Base-by-base conservation (phyloP, 2,888 invertebrate genomes). In the Pandemis heparana region DNA sequence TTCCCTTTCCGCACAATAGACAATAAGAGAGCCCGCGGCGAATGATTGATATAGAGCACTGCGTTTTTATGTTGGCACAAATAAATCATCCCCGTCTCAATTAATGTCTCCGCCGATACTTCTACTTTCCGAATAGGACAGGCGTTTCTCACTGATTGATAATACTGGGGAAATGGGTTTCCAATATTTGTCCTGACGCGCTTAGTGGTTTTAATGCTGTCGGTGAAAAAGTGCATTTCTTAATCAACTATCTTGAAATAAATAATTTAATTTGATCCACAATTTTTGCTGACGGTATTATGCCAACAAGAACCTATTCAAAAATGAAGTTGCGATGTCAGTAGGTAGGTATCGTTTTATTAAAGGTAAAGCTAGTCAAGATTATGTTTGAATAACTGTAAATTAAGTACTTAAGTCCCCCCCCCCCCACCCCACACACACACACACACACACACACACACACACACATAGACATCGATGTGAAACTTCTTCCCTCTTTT, bases 1-100 rank as follows among this genome's bases (percentile, higher is more conserved):
- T 65, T 64, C 14, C 70, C 68, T 71, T 59, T 68, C 59, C 48
- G 51, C 71, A 74, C 73, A 77, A 79, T 79, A 82, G 79, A 82
- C 78, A 81, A 82, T 77, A 75, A 75, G 71, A 78, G 77, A 74
- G 72, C 77, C 71, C 68, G 76, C 79, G 76, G 68, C 67, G 74
- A 78, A 85, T 84, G 84, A 86, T 85, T 83, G 82, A 86, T 78
- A 71, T 81, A 77, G 79, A 79, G 78, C 77, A 74, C 75, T 79
- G 77, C 77, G 78, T 80, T 83, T 84, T 84, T 85, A 78, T 82
- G 79, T 81, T 74, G 77, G 76, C 80, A 75, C 78, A 79, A 80
- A 86, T 86, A 83, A 86, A 86, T 85, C 85, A 86, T 85, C 82
- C 82, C 78, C 79, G 78, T 82, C 82, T 84, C 83, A 82, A 84